phyloP scores from a whole-genome alignment of 2,797 vertebrate genomes.

The Thamnophis elegans region DNA sequence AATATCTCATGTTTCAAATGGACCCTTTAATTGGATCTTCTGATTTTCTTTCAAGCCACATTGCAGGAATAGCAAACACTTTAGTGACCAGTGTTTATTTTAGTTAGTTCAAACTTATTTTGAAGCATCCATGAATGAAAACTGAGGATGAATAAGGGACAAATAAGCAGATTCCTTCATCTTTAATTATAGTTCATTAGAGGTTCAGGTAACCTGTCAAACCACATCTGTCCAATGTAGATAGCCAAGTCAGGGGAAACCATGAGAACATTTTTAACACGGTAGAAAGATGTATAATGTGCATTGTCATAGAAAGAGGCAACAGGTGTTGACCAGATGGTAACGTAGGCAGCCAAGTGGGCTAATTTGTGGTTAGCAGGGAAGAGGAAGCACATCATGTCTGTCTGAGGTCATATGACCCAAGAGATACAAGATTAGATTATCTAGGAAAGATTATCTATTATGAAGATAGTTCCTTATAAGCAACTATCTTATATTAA shows the following conservation, averaged over 20 bases:
- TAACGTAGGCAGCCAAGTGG: slow-evolving; percentile 9
- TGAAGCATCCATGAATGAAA: neutral
- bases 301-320: slow-evolving; percentile 2
- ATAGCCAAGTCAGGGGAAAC: neutral
- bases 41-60: neutral
- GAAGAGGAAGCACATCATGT: neutral
- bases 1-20: neutral
- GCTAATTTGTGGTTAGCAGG: slow-evolving; percentile 1
- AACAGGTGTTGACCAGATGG: slow-evolving; percentile 20
- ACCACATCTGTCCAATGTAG: neutral
- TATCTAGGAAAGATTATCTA: slow-evolving; percentile 4
- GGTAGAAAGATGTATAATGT: neutral
- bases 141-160: too few species aligned
- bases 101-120: neutral
- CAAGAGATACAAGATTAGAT: neutral
- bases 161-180: neutral
- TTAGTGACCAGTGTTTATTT: neutral
- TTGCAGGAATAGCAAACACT: neutral
- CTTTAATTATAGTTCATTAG: neutral
- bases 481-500: slow-evolving; percentile 4
- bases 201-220: neutral
- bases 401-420: neutral
- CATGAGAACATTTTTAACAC: neutral
- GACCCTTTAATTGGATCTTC: neutral
- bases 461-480: neutral